phyloP scores from a whole-genome alignment of 1,140 invertebrate genomes.

The Sweltsa coloradensis region DNA sequence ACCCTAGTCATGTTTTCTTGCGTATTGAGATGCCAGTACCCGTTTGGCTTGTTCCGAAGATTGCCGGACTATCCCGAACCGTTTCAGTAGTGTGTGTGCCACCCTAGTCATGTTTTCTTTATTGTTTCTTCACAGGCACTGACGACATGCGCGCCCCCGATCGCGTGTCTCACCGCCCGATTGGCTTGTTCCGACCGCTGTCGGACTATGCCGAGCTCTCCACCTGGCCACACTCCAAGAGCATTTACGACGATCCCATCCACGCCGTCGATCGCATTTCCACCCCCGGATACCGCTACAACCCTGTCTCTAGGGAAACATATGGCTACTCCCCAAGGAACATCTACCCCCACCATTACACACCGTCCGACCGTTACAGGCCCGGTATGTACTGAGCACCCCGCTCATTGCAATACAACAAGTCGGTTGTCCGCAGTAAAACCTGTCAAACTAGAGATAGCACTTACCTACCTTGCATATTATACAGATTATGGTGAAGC shows the following conservation, averaged over 20 bases:
- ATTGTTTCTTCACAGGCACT: slow-evolving; percentile 61
- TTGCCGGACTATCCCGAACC: not conserved
- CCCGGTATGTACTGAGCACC: slow-evolving; percentile 65
- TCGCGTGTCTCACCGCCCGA: slow-evolving; percentile 37
- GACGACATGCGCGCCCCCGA: slow-evolving; percentile 81
- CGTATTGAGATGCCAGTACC: no score
- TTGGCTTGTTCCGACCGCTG: slow-evolving; percentile 49
- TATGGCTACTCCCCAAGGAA: slow-evolving; percentile 77
- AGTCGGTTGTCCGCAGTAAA: no score
- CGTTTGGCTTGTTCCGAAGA: not conserved
- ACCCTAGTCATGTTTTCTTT: no score
- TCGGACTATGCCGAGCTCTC: slow-evolving; percentile 46
- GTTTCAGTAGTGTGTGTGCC: no score
- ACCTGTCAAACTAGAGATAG: no score
- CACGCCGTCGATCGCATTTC: slow-evolving; percentile 68
- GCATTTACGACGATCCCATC: slow-evolving; percentile 70
- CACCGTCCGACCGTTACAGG: slow-evolving; percentile 61
- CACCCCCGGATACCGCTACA: slow-evolving; percentile 74
- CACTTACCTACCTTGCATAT: no score
- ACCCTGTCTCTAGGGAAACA: slow-evolving; percentile 74
- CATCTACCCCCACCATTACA: slow-evolving; percentile 75
- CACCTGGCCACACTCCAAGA: slow-evolving; percentile 60
- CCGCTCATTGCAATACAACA: no score
- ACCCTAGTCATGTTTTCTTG: no score
- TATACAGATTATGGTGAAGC: no score